Evolutionary conservation across 2,797 vertebrate species (phyloP), one percentile per base, ranked within the genome.

Genomic region (Gouania willdenowi): DNA sequence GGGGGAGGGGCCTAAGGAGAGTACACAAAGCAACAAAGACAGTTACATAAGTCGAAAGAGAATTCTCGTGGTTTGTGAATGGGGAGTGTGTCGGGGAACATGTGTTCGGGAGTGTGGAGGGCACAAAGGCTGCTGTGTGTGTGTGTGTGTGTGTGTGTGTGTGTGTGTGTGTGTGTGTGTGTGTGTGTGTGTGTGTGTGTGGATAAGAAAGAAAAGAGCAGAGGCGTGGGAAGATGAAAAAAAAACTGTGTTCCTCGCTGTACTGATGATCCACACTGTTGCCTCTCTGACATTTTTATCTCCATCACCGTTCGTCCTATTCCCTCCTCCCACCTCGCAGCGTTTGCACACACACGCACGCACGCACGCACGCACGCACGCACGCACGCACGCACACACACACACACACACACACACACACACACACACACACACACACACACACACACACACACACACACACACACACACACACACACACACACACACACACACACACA

Each of bases 21-120:
- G 60, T 17, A 35, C 59, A 57, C 19, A 42, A 64, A 24, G 40
- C 52, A 65, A 64, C 58, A 62, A 66, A 64, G 32, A 25, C 50
- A 17, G 51, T 81, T 81, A 77, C 50, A 52, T 72, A 80, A 82
- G 57, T 68, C 50, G n/a, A n/a, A 59, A 69, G 59, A 79, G 67
- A 53, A 68, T 60, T 62, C 71, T 49, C 44, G 48, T 36, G 38
- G 43, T 46, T 49, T 49, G 42, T 47, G 41, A 35, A 35, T 36
- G 34, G 27, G 10, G 4, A 4, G 31, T 36, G 38, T 20, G 17
- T 63, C 45, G 41, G 26, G 43, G 26, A 23, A 52, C 37, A 43
- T 28, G 48, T 50, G 51, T 17, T 1, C 10, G 31, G 19, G 42
- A 32, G 27, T 8, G 32, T 8, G 35, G 54, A 57, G 34, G 42